Base-by-base conservation (phyloP, 2,113 vertebrate genomes). In the Microcebus tavaratra region DNA sequence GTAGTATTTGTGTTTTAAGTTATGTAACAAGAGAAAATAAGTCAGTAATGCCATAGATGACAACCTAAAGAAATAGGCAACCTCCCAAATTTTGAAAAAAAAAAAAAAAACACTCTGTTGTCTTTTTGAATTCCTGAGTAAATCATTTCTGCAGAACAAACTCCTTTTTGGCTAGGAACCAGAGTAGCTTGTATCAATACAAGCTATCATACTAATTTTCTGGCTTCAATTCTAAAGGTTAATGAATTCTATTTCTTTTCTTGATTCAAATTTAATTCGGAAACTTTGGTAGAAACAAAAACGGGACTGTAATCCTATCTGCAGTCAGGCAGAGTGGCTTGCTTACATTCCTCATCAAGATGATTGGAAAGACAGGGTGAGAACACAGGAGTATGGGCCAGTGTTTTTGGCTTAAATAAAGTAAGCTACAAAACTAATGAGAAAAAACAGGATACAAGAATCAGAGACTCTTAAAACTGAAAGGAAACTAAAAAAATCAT, bases 181-280 rank as follows among this genome's bases (percentile, higher is more conserved):
- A 84, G 61, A 72, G 73, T 2, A 73, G 73, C 36, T 65, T 87
- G 18, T 12, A 50, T 45, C 39, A 78, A 73, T 48, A 67, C 8
- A 80, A 59, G 17, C 55, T 94, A 80, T 90, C 67, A 25, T 73
- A 87, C 89, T 67, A 73, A 73, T 88, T 92, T 70, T 75, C 45
- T 67, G n/a, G 45, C 68, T 84, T 94, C 31, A 23, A 18, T 23
- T 27, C 39, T 75, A 68, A 96, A 42, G 20, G 12, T 50, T 84
- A 83, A 61, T 55, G 25, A 90, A 90, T 79, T 84, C 50, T 15
- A 45, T 15, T 68, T 48, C 67, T 87, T 81, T 88, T 17, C 42
- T 63, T 65, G 73, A 75, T 79, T 88, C 92, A 90, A 73, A 93
- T 85, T 75, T 93, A 97, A 92, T 48, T 50, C 90, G 63, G 57